These are phyloP conservation scores for Torymus aiolomorphi DNA, from an alignment of 2,888 invertebrate species.

Conservation along the genomic window DNA sequence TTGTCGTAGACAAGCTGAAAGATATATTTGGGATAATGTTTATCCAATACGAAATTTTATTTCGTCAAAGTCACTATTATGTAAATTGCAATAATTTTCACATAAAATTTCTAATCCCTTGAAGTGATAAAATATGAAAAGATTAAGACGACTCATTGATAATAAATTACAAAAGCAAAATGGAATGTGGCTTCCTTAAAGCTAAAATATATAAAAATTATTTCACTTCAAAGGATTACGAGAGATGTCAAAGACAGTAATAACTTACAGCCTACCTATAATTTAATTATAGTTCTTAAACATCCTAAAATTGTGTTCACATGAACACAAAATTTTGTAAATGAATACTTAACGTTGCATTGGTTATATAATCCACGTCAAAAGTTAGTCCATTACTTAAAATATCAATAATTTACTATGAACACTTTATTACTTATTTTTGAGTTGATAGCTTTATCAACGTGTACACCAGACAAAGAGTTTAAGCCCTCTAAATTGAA, in stretches of 20 bases:
- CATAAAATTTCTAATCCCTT: slow-evolving; percentile 34
- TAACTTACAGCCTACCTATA: slow-evolving; percentile 39
- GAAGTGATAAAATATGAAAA: slow-evolving; percentile 22
- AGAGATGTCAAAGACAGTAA: neutral
- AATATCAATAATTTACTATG: no score
- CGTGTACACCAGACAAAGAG: no score
- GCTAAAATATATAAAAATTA: no score
- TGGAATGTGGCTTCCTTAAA: no score
- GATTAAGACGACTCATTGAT: neutral
- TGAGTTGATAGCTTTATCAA: no score
- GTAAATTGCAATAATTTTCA: neutral
- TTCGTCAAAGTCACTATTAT: neutral
- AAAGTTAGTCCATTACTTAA: no score
- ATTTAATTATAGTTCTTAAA: neutral
- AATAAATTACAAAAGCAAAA: no score
- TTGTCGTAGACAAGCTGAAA: neutral
- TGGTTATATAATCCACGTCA: no score
- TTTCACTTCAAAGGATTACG: slow-evolving; percentile 41
- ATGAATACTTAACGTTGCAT: no score
- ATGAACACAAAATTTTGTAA: neutral
- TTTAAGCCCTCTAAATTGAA: no score
- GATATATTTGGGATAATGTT: no score
- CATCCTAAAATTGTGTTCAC: neutral
- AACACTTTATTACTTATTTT: no score
- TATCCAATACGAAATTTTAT: slow-evolving; percentile 25